Conservation (phyloP, 2,888 invertebrate genomes). For the Podabrus alpinus region DNA sequence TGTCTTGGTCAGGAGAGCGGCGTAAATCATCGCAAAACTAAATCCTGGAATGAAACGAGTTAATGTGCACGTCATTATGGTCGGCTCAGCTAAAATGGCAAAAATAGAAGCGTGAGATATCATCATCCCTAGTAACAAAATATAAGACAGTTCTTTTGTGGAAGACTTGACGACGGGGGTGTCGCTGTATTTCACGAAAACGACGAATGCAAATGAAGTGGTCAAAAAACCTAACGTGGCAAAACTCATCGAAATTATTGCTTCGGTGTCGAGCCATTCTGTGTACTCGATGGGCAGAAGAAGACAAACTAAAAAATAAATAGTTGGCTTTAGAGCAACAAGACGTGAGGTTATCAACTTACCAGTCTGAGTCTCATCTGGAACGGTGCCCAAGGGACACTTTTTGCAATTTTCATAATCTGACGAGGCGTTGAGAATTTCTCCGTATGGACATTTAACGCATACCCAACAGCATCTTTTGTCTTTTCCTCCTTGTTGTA, state of each 20-base stretch:
- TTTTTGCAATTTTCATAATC: slow-evolving; percentile 61
- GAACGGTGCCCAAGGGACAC: slow-evolving; percentile 68
- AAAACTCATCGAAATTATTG: slow-evolving; percentile 64
- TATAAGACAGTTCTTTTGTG: slow-evolving; percentile 68
- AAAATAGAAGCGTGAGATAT: slow-evolving; percentile 66
- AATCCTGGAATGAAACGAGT: slow-evolving; percentile 59
- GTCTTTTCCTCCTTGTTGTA: slow-evolving; percentile 64
- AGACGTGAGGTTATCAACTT: slow-evolving; percentile 32
- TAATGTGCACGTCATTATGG: slow-evolving; percentile 61
- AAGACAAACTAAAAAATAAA: slow-evolving; percentile 58
- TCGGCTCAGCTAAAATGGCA: slow-evolving; percentile 67
- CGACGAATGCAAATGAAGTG: slow-evolving; percentile 63
- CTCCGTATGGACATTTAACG: slow-evolving; percentile 66
- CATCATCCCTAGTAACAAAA: slow-evolving; percentile 67
- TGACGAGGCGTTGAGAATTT: slow-evolving; percentile 59
- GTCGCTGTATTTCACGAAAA: slow-evolving; percentile 70
- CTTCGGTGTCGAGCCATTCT: slow-evolving; percentile 65
- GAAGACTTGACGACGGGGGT: slow-evolving; percentile 79
- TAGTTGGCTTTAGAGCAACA: background rate
- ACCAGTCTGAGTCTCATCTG: slow-evolving; percentile 67
- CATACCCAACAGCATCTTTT: slow-evolving; percentile 79
- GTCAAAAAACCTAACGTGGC: slow-evolving; percentile 66
- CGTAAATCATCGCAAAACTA: slow-evolving; percentile 75
- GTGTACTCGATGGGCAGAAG: slow-evolving; percentile 65
- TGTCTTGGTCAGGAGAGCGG: slow-evolving; percentile 75